Evolutionary conservation across 92 coral and sea anemone species (phyloP).

Genomic region (Zoanthus sociatus): DNA sequence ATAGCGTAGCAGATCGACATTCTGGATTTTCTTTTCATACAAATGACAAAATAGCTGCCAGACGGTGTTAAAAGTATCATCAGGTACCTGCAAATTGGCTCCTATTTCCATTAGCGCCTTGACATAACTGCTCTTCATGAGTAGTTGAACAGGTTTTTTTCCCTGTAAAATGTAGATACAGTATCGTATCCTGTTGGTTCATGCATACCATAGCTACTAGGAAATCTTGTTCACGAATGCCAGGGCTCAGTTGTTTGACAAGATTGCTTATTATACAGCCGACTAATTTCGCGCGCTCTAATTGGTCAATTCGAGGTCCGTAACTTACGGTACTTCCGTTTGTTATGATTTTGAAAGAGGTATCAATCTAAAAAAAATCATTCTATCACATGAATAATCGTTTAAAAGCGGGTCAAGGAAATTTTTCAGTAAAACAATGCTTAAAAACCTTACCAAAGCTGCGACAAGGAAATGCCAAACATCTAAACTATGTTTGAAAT

Average conservation of each 20-base stretch:
- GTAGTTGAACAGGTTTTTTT: slow-evolving; percentile 51
- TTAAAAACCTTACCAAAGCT: no score
- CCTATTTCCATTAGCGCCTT: slow-evolving; percentile 47
- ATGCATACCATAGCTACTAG: slow-evolving; percentile 51
- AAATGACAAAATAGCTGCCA: slow-evolving; percentile 45
- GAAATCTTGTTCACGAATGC: slow-evolving; percentile 44
- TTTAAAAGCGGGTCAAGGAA: no score
- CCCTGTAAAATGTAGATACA: slow-evolving; percentile 49
- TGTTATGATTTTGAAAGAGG: no score
- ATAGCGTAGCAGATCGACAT: slow-evolving; percentile 47
- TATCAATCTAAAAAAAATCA: no score
- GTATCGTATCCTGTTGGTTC: slow-evolving; percentile 67
- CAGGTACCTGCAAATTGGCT: slow-evolving; percentile 46
- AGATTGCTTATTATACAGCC: slow-evolving; percentile 6
- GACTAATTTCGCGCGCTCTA: no score
- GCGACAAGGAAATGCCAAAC: no score
- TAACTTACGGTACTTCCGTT: no score
- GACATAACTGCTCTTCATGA: slow-evolving; percentile 44
- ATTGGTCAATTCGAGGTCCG: no score
- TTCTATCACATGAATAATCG: no score
- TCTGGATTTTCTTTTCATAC: slow-evolving; percentile 53
- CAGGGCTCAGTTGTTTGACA: slow-evolving; percentile 39
- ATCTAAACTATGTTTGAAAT: no score
- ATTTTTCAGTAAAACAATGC: no score
- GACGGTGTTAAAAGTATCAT: slow-evolving; percentile 35